Evolutionary conservation across 2,797 vertebrate species (phyloP).

Genomic region (Anomalospiza imberbis): DNA sequence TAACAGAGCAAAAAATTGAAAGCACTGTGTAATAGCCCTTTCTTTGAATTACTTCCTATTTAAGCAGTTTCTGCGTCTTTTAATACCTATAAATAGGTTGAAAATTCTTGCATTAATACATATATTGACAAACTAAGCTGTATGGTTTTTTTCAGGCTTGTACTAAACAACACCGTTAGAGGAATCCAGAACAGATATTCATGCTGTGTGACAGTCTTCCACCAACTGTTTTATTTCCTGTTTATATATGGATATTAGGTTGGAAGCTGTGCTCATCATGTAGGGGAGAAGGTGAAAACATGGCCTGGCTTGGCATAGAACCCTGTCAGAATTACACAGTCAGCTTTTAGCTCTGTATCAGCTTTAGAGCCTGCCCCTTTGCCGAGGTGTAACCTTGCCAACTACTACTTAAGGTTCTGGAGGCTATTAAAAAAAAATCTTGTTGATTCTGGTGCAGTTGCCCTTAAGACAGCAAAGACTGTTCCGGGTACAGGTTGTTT

Average conservation of each 20-base stretch:
- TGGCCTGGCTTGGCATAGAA: not conserved
- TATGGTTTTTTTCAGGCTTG: not conserved
- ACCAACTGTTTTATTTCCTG: not conserved
- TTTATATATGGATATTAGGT: not conserved
- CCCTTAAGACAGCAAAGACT: not conserved
- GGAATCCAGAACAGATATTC: not conserved
- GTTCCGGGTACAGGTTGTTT: not conserved
- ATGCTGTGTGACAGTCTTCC: not conserved
- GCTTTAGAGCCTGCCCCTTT: not conserved
- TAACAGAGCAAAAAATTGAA: not conserved
- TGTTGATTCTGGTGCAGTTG: not conserved
- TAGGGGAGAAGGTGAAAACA: not conserved
- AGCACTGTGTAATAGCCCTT: not conserved
- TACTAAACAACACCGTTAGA: not conserved
- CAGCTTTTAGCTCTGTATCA: not conserved
- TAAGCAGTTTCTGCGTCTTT: not conserved
- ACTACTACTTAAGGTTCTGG: not conserved
- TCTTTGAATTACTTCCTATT: not conserved
- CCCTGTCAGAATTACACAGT: not conserved
- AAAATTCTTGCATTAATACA: not conserved
- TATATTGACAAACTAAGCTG: not conserved
- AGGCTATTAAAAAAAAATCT: not conserved
- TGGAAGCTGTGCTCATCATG: not conserved
- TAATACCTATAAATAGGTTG: not conserved
- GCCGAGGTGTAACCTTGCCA: conserved; percentile 3